A percentile compares a stretch with the other conserved stretches of the same genome.
Evolutionary conservation across 2,888 invertebrate genomes (phyloP).

Genomic region (Papilio protenor): DNA sequence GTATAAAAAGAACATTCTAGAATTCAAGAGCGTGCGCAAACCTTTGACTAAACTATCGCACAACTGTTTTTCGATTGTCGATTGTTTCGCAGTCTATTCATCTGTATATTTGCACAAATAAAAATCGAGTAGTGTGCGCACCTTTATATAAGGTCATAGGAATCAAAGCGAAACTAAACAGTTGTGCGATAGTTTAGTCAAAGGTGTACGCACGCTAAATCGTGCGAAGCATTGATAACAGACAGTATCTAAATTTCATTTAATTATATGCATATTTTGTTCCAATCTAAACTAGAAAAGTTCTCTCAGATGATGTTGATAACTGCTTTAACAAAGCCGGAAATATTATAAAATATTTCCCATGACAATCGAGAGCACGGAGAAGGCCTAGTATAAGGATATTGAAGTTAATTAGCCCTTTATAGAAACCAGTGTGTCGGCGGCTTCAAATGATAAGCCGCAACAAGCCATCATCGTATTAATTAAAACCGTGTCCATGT

Average conservation of each 20-base stretch:
- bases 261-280: too few relatives aligned
- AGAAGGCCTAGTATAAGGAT: constrained; percentile 35
- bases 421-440: constrained; percentile 39
- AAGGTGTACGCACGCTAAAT: too few relatives aligned
- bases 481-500: constrained; percentile 34
- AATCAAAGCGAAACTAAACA: too few relatives aligned
- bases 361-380: constrained; percentile 30
- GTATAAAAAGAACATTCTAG: background rate
- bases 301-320: background rate
- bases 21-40: background rate
- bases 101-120: too few relatives aligned
- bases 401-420: constrained; percentile 40
- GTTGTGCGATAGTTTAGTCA: too few relatives aligned
- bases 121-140: too few relatives aligned
- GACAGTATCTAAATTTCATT: too few relatives aligned
- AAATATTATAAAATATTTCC: constrained; percentile 33
- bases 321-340: constrained; percentile 14
- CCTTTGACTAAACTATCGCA: too few relatives aligned
- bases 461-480: constrained; percentile 30
- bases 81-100: too few relatives aligned
- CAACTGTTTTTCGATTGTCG: too few relatives aligned
- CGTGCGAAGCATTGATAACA: too few relatives aligned
- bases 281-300: background rate
- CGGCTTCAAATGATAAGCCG: constrained; percentile 35
- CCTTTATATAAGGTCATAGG: too few relatives aligned